phyloP scores from a whole-genome alignment of 2,113 vertebrate genomes.

The Phasianus colchicus region DNA sequence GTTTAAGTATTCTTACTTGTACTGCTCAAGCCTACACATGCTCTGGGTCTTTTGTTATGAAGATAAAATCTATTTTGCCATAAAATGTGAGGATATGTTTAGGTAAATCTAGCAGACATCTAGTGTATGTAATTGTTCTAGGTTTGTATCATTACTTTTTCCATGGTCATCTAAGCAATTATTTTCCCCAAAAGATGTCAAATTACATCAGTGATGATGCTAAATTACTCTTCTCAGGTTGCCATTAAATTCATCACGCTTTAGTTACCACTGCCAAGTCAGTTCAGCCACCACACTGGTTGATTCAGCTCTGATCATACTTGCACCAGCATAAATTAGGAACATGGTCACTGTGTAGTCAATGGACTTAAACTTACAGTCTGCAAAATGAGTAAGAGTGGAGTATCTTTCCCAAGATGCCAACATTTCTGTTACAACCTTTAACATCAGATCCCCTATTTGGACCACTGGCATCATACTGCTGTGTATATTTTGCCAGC shows the following conservation, averaged over 20 bases:
- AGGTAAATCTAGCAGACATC: not conserved
- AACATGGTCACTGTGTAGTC: not conserved
- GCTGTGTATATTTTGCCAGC: not conserved
- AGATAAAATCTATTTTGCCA: not conserved
- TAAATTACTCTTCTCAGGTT: not conserved
- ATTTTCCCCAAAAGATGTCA: not conserved
- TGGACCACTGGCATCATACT: rapidly evolving
- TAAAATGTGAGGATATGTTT: not conserved
- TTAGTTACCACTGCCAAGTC: not conserved
- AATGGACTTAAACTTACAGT: not conserved
- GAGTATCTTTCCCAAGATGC: not conserved
- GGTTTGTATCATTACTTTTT: not conserved
- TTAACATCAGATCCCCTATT: not conserved
- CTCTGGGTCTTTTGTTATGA: not conserved
- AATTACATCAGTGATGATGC: not conserved
- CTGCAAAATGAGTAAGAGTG: not conserved
- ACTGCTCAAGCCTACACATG: not conserved
- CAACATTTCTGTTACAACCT: not conserved
- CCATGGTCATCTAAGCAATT: not conserved
- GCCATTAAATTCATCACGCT: not conserved
- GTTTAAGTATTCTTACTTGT: not conserved
- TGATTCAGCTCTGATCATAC: not conserved
- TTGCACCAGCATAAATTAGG: not conserved
- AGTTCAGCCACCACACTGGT: not conserved
- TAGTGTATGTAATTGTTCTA: not conserved